Percentiles rank a stretch among this genome's conserved stretches.
Evolutionary conservation across 2,113 vertebrate genomes (phyloP).

Genomic region (Trochalopteron elliotii): DNA sequence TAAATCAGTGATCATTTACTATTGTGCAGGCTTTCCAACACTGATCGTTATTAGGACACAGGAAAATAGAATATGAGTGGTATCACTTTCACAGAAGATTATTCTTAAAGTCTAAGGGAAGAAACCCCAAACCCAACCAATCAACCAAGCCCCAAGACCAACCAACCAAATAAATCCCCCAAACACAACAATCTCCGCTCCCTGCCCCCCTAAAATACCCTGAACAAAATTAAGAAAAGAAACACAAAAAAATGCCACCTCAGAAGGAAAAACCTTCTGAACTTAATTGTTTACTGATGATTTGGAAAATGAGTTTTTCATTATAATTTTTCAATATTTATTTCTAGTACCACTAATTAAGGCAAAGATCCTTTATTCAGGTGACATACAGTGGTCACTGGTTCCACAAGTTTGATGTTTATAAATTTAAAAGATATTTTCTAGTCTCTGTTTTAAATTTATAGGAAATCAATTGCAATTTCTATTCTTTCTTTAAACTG

Average conservation of each 20-base stretch:
- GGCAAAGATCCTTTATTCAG: neutral
- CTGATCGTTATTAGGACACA: neutral
- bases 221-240: accelerated
- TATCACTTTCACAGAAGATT: neutral
- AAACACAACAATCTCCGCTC: neutral
- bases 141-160: accelerated
- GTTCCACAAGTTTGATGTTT: neutral
- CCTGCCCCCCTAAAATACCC: accelerated
- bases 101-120: neutral
- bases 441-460: neutral
- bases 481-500: neutral
- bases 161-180: accelerated
- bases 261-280: neutral
- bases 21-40: neutral
- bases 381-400: neutral
- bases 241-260: accelerated
- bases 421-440: neutral
- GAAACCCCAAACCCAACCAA: neutral
- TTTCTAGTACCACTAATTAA: neutral
- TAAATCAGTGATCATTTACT: neutral
- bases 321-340: neutral
- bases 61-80: neutral
- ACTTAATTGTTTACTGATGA: neutral
- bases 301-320: neutral
- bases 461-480: neutral